phyloP scores from a whole-genome alignment of 2,888 invertebrate species.

The Cryptocephalus primarius region DNA sequence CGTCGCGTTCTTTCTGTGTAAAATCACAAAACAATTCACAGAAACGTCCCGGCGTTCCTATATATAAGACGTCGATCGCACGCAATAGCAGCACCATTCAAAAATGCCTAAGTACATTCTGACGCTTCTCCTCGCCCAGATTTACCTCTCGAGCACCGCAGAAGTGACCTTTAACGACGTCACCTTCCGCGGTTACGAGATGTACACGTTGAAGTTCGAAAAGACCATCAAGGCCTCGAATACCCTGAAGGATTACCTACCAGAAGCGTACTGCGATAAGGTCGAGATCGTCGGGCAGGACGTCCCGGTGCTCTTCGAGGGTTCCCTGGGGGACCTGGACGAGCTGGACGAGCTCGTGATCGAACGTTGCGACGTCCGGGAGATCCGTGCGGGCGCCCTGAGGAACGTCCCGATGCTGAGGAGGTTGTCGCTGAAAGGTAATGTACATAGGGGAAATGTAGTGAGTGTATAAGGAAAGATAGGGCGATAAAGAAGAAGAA shows the following conservation, averaged over 20 bases:
- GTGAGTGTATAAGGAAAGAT: not conserved
- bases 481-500: not conserved
- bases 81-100: no score
- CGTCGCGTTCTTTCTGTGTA: no score
- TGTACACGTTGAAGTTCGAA: conserved; percentile 20
- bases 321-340: conserved; percentile 18
- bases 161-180: conserved; percentile 22
- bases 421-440: conserved; percentile 15
- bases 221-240: conserved; percentile 15
- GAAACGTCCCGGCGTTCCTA: no score
- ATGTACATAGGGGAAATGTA: no score
- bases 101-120: no score
- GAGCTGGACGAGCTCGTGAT: conserved; percentile 21
- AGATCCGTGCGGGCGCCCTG: conserved; percentile 19
- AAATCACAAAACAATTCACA: no score
- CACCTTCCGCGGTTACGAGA: conserved; percentile 17
- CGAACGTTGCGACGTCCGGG: conserved; percentile 12
- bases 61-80: no score
- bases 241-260: conserved; percentile 18
- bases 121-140: no score
- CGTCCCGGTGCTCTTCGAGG: conserved; percentile 19
- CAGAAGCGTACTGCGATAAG: conserved; percentile 16
- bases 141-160: not conserved
- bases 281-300: conserved; percentile 19
- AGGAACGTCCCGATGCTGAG: conserved; percentile 15